Percentiles rank a stretch among this genome's conserved stretches.
phyloP scores from a whole-genome alignment of 2,888 invertebrate species.

The Sminthurinus aureus region DNA sequence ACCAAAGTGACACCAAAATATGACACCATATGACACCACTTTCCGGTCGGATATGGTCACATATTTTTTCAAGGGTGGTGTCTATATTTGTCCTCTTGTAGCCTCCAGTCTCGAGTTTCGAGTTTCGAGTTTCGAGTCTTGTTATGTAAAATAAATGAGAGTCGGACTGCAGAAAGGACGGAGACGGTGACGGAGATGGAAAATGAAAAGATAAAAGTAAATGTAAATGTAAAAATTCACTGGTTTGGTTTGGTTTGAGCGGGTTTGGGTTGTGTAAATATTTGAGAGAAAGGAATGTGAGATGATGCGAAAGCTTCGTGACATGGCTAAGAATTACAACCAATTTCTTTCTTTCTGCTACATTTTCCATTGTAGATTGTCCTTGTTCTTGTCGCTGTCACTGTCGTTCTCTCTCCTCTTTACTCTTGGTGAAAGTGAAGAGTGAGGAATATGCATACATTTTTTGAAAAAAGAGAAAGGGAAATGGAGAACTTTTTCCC shows the following conservation, averaged over 20 bases:
- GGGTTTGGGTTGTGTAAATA: constrained; percentile 12
- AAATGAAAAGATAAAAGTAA: background rate
- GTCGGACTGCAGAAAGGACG: background rate
- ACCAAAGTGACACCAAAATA: too few species aligned
- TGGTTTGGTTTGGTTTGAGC: background rate
- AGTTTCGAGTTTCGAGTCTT: too few species aligned
- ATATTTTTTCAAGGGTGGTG: too few species aligned
- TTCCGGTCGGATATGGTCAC: too few species aligned
- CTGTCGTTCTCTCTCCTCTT: too few species aligned
- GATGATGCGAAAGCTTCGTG: background rate
- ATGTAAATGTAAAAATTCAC: too few species aligned
- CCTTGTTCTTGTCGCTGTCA: too few species aligned
- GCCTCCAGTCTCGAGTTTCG: too few species aligned
- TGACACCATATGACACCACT: too few species aligned
- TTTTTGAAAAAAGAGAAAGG: background rate
- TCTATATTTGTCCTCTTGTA: too few species aligned
- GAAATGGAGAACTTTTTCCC: background rate
- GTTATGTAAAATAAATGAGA: too few species aligned
- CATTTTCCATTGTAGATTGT: background rate
- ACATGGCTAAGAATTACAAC: constrained; percentile 21
- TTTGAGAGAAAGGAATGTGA: background rate
- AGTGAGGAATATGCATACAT: background rate
- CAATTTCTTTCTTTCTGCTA: background rate
- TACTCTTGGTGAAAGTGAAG: background rate
- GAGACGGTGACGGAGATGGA: background rate